phyloP scores from a whole-genome alignment of 2,113 vertebrate genomes.

The Labeo rohita region DNA sequence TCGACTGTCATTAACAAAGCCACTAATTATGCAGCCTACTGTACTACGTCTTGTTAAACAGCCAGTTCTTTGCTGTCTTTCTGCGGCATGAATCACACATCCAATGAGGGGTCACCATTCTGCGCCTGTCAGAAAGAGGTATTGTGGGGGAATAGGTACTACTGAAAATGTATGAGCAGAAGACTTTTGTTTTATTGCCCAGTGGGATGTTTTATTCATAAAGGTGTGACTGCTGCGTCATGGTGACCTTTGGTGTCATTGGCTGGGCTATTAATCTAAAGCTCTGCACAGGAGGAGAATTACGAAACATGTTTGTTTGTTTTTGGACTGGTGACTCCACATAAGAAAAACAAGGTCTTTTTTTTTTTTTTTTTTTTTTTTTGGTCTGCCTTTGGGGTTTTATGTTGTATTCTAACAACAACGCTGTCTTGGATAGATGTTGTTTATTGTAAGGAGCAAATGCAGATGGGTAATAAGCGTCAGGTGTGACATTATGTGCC shows the following conservation, averaged over 20 bases:
- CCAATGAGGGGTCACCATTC: conserved; percentile 21
- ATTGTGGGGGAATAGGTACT: conserved; percentile 20
- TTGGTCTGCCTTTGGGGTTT: background rate
- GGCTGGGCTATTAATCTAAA: conserved; percentile 34
- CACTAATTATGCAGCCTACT: conserved; percentile 52
- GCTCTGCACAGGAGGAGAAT: background rate
- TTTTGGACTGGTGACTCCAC: background rate
- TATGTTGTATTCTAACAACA: background rate
- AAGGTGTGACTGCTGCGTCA: conserved; percentile 27
- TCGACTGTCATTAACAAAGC: conserved; percentile 51
- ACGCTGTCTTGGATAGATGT: background rate
- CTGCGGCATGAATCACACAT: background rate
- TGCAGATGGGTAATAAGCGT: background rate
- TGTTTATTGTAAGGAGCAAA: background rate
- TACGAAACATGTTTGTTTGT: background rate
- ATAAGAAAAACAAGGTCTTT: background rate
- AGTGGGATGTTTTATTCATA: conserved; percentile 53
- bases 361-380: background rate
- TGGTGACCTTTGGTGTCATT: conserved; percentile 33
- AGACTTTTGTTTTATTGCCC: conserved; percentile 49
- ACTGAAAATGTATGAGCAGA: conserved; percentile 36
- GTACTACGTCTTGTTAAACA: conserved; percentile 42
- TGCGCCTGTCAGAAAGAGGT: conserved; percentile 15
- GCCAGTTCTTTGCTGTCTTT: conserved; percentile 43
- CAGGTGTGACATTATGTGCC: conserved; percentile 12